Conservation (phyloP, 2,113 vertebrate genomes). For the Lepus europaeus region DNA sequence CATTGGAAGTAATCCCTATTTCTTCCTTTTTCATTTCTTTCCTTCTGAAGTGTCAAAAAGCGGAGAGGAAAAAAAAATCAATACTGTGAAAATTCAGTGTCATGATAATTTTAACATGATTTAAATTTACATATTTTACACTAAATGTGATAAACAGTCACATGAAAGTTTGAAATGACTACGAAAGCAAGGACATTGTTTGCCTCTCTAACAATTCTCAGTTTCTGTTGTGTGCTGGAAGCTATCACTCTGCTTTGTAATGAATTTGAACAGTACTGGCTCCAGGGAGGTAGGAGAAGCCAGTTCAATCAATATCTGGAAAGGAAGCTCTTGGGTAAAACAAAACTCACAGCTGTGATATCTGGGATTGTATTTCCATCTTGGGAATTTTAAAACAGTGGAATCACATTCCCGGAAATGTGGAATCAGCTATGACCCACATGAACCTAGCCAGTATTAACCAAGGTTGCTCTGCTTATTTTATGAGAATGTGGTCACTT, state of each 20-base stretch:
- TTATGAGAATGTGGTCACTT: background rate
- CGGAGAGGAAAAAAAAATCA: background rate
- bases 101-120: background rate
- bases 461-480: background rate
- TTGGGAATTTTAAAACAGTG: conserved; percentile 69
- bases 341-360: conserved; percentile 65
- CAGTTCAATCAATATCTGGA: conserved; percentile 70
- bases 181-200: background rate
- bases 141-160: background rate
- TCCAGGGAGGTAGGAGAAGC: conserved; percentile 41
- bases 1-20: background rate
- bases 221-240: background rate
- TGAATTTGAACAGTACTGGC: conserved; percentile 36
- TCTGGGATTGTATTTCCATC: conserved; percentile 40
- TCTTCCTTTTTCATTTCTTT: background rate
- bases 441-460: background rate
- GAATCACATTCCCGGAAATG: conserved; percentile 53
- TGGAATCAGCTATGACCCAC: background rate
- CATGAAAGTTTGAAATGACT: background rate
- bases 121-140: conserved; percentile 11
- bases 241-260: background rate
- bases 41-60: background rate
- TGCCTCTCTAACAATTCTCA: background rate
- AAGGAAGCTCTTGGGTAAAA: conserved; percentile 70
- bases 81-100: background rate